phyloP scores from a whole-genome alignment of 2,113 vertebrate species.

The Caretta caretta region DNA sequence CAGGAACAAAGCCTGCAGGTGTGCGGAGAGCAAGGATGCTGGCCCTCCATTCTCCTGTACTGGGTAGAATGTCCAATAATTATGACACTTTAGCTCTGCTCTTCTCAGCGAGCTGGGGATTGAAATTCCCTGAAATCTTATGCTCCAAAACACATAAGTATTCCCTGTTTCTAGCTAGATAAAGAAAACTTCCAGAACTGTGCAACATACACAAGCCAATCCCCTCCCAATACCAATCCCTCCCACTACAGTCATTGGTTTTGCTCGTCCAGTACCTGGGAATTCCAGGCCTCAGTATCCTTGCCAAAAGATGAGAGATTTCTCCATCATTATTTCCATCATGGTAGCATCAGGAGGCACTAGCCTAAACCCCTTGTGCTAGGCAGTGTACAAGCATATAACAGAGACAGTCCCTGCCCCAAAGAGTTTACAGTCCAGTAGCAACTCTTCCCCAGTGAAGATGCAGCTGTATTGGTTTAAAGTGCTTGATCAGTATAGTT shows the following conservation, averaged over 20 bases:
- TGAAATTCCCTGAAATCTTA: background rate
- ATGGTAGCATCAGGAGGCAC: background rate
- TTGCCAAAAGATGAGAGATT: background rate
- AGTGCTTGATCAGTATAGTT: background rate
- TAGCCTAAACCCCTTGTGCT: background rate
- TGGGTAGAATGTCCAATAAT: background rate
- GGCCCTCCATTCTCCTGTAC: background rate
- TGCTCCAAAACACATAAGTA: no score
- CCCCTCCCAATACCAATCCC: background rate
- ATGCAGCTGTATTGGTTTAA: background rate
- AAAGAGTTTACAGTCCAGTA: background rate
- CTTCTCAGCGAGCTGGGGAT: background rate
- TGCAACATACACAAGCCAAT: background rate
- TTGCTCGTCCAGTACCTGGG: background rate
- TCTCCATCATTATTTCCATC: background rate
- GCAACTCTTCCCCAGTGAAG: background rate
- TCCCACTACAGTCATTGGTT: background rate
- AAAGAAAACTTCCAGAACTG: background rate
- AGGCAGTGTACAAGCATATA: accelerated
- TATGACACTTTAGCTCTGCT: background rate
- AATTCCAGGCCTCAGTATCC: background rate
- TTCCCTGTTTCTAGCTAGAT: background rate
- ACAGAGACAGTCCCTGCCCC: background rate
- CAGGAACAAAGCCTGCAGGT: background rate
- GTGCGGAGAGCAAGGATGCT: background rate